Percentiles rank a stretch among this genome's conserved stretches.
These are phyloP conservation scores for Uropsilus gracilis DNA, from an alignment of 2,113 vertebrate species.

Conservation along the genomic window DNA sequence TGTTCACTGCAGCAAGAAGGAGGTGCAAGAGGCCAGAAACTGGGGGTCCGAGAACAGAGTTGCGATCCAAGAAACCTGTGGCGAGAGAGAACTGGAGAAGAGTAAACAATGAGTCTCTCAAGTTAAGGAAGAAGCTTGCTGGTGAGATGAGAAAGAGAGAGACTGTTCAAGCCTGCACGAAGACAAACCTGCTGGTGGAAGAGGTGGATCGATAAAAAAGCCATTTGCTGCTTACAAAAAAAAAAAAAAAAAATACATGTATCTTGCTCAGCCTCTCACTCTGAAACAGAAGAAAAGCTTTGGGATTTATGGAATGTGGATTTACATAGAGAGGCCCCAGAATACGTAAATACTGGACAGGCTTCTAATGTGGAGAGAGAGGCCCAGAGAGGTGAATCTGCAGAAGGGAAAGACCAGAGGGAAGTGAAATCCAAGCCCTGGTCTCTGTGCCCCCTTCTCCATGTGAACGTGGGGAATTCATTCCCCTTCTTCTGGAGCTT, in stretches of 20 bases:
- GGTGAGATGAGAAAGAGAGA: too few relatives aligned
- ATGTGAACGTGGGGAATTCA: background rate
- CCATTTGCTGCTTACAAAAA: constrained; percentile 57
- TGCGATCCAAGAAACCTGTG: constrained; percentile 7
- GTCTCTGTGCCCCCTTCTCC: background rate
- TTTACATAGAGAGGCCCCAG: constrained; percentile 57
- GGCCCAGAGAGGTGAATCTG: background rate
- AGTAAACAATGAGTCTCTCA: background rate
- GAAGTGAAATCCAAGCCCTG: background rate
- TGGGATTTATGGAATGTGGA: constrained; percentile 62
- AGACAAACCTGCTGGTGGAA: constrained; percentile 29
- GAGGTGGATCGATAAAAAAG: constrained; percentile 39
- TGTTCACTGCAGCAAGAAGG: background rate
- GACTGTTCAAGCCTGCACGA: background rate
- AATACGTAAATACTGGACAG: background rate
- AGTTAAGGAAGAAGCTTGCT: background rate
- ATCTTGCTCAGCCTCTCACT: constrained; percentile 33
- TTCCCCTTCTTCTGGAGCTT: background rate
- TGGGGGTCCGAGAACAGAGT: background rate
- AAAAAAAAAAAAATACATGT: background rate
- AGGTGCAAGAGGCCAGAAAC: background rate
- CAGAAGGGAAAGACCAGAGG: too few relatives aligned
- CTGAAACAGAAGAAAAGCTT: constrained; percentile 56
- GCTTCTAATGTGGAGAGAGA: constrained; percentile 16
- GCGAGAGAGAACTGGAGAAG: background rate